Evolutionary conservation across 2,888 invertebrate species (phyloP).

Genomic region (Tubulanus polymorphus): DNA sequence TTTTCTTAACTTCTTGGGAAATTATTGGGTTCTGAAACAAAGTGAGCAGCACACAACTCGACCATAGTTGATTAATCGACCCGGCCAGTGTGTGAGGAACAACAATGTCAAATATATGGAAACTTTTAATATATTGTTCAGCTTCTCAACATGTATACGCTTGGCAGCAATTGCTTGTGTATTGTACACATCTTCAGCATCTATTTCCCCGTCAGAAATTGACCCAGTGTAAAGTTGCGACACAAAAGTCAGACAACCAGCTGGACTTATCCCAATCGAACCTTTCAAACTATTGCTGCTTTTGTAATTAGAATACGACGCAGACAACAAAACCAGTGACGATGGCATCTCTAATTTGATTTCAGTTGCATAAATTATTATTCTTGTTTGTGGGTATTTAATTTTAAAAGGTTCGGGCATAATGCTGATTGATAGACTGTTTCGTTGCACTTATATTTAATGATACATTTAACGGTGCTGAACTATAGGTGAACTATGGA

Average conservation of each 20-base stretch:
- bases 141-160: conserved; percentile 9
- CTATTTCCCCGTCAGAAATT: conserved; percentile 15
- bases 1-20: too few species aligned
- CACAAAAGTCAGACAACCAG: conserved; percentile 12
- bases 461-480: too few species aligned
- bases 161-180: conserved; percentile 3
- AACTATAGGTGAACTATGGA: too few species aligned
- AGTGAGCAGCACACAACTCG: conserved; percentile 9
- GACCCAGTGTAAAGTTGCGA: conserved; percentile 8
- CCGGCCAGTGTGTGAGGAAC: conserved; percentile 10
- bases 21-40: too few species aligned
- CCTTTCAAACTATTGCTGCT: conserved; percentile 9
- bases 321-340: conserved; percentile 1
- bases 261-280: conserved; percentile 11
- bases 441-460: conserved; percentile 12
- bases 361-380: conserved; percentile 18
- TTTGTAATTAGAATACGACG: conserved; percentile 10
- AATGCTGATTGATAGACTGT: too few species aligned
- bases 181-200: neutral
- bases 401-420: conserved; percentile 15
- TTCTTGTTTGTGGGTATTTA: conserved; percentile 13
- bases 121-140: conserved; percentile 8
- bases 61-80: conserved; percentile 10
- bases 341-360: conserved; percentile 12
- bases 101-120: conserved; percentile 11